phyloP scores from a whole-genome alignment of 1,140 invertebrate species.

The Drosophila murphyi region DNA sequence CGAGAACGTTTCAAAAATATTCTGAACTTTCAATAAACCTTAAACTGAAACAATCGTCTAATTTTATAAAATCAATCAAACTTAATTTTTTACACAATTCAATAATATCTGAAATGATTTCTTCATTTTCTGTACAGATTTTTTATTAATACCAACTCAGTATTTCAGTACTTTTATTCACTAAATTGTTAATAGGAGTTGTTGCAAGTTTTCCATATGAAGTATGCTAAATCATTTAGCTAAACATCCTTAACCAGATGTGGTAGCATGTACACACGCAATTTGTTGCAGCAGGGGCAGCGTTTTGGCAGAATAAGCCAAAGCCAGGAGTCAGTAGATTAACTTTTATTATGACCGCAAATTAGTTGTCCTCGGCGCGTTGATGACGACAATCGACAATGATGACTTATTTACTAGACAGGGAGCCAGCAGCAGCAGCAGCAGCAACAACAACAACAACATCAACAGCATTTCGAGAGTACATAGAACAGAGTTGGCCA shows the following conservation, averaged over 20 bases:
- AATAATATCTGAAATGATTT: too few species aligned
- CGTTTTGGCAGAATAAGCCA: conserved; percentile 30
- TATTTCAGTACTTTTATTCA: background rate
- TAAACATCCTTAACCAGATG: background rate
- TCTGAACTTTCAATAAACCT: too few species aligned
- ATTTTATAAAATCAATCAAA: too few species aligned
- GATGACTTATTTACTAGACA: conserved; percentile 79
- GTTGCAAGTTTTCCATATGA: background rate
- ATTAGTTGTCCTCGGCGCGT: conserved; percentile 83
- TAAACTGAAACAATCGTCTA: too few species aligned
- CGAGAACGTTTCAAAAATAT: too few species aligned
- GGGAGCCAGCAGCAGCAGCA: conserved; percentile 4
- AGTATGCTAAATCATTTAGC: conserved; percentile 1
- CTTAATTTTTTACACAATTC: too few species aligned
- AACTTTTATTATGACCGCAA: conserved; percentile 85
- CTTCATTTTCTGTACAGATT: too few species aligned
- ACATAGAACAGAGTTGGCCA: conserved; percentile 43
- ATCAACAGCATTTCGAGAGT: conserved; percentile 5
- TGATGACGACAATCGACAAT: conserved; percentile 83
- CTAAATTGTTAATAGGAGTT: background rate
- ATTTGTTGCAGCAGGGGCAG: conserved; percentile 45
- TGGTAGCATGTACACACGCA: conserved; percentile 40
- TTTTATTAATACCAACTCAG: too few species aligned
- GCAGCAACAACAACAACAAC: conserved; percentile 6
- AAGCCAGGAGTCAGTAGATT: conserved; percentile 77